These are phyloP conservation scores for Papilio helenus DNA, from an alignment of 1,140 invertebrate genomes.

Conservation along the genomic window DNA sequence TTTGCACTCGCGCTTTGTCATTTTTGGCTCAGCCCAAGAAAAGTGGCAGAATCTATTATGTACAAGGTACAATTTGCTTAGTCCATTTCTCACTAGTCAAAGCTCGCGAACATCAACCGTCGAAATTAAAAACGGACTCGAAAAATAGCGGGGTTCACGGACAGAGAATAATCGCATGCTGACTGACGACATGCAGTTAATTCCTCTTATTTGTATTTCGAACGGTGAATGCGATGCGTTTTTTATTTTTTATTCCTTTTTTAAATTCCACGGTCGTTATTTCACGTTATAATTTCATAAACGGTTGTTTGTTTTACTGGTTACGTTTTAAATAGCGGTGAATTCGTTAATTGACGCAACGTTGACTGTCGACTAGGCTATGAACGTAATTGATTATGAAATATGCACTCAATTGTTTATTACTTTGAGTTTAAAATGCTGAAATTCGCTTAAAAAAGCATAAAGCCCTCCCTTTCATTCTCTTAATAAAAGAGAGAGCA, in stretches of 20 bases:
- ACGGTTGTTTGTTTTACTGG: neutral
- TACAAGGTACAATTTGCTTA: too few relatives aligned
- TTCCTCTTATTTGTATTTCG: slow-evolving; percentile 65
- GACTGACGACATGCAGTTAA: slow-evolving; percentile 59
- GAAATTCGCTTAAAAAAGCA: neutral
- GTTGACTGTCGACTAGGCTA: neutral
- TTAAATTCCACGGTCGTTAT: slow-evolving; percentile 20
- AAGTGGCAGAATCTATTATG: too few relatives aligned
- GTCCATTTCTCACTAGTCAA: too few relatives aligned
- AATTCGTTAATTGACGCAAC: neutral
- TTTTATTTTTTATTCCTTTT: slow-evolving; percentile 44
- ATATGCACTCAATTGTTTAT: neutral
- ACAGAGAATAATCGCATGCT: slow-evolving; percentile 66
- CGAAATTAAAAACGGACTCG: slow-evolving; percentile 58
- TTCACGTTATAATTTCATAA: slow-evolving; percentile 33
- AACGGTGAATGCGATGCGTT: slow-evolving; percentile 46
- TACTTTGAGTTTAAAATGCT: neutral
- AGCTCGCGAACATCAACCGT: slow-evolving; percentile 55
- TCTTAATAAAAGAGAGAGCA: too few relatives aligned
- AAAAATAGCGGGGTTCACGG: slow-evolving; percentile 58
- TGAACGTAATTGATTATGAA: neutral
- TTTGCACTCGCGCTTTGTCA: too few relatives aligned
- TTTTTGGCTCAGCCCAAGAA: too few relatives aligned
- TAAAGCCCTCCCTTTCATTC: too few relatives aligned
- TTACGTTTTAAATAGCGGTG: neutral